Base-by-base conservation (phyloP, 2,113 vertebrate genomes). In the Cairina moschata region DNA sequence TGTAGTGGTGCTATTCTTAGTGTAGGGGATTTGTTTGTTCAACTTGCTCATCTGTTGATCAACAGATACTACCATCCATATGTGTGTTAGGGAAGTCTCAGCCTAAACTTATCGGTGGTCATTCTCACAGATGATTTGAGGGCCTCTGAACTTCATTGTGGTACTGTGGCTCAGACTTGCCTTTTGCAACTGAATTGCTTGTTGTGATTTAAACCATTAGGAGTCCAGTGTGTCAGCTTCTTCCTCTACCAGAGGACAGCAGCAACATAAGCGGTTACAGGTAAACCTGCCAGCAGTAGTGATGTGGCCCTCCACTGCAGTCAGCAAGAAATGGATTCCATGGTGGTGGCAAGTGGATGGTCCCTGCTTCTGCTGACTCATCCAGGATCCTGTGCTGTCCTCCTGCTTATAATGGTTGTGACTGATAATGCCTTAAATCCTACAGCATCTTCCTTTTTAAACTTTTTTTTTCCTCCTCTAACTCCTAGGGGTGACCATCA, bases 401-500 rank as follows among this genome's bases (percentile, higher is more conserved):
- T 22, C 8, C 20, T 18, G 23, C n/a, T 11, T 20, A 9, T 32
- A 18, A 26, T 21, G 17, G 5, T 7, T 22, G 25, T 44, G 58
- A 34, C 16, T 11, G 42, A 40, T 46, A 34, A 11, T 34, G 42
- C 32, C 32, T 46, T 17, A 42, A 14, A n/a, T 40, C 36, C 52
- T 26, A 28, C 26, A 28, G 13, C 31, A 63, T 29, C 56, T 58
- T 54, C 17, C 26, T 40, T 7, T 20, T 54, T 46, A 52, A 29
- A 12, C 2, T 2, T 31, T 48, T 21, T 55, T 29, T 26, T 26
- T 46, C 44, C 40, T 40, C n/a, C 77, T 88, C 8, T 54, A 26
- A 17, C 74, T 65, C 77, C 58, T 17, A 98, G 98, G 98, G 26
- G 98, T 98, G 68, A 98, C 98, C 69, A 98, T 98, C 88, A 98